phyloP scores from a whole-genome alignment of 2,797 vertebrate species.

The Bovichtus variegatus region DNA sequence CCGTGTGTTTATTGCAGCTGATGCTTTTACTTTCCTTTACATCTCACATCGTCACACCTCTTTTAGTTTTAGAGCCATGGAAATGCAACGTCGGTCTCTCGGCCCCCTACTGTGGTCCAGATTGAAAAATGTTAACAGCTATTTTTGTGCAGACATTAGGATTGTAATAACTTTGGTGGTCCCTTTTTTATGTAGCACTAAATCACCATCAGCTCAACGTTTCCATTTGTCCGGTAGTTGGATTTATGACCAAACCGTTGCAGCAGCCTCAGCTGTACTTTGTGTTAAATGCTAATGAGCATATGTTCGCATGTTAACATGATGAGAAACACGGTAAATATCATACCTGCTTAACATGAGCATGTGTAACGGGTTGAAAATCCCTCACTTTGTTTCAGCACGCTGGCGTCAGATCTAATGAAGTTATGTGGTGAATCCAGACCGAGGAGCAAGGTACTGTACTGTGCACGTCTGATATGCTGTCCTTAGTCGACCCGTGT shows the following conservation, averaged over 20 bases:
- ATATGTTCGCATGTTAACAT: neutral
- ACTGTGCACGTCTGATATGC: neutral
- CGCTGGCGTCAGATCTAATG: constrained; percentile 93
- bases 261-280: neutral
- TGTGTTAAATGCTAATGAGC: neutral
- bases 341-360: neutral
- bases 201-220: neutral
- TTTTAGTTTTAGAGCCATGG: neutral
- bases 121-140: no score
- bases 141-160: no score
- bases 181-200: neutral
- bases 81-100: neutral
- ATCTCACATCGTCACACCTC: neutral
- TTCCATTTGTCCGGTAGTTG: neutral
- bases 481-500: neutral
- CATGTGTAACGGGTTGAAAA: neutral
- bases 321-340: neutral
- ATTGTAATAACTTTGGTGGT: neutral
- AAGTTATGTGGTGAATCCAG: constrained; percentile 95
- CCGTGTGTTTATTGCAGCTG: neutral
- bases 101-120: neutral
- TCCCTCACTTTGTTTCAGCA: constrained; percentile 80
- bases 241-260: neutral
- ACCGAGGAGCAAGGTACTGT: constrained; percentile 93
- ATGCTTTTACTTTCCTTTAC: no score